phyloP scores from a whole-genome alignment of 1,140 invertebrate species.

The Drosophila sulfurigaster region DNA sequence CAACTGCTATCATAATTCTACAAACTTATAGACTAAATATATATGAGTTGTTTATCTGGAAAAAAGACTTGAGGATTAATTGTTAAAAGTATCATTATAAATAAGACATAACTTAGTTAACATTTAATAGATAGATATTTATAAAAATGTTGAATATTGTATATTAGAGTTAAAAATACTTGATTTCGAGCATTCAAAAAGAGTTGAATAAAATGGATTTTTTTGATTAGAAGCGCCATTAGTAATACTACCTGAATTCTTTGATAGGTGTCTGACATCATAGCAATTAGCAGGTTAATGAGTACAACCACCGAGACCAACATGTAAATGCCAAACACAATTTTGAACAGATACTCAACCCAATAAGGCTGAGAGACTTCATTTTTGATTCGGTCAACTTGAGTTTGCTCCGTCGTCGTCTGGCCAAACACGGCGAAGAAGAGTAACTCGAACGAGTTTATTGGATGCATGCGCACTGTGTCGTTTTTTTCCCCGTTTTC shows the following conservation, averaged over 20 bases:
- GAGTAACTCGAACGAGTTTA: slow-evolving; percentile 97
- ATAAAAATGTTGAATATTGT: slow-evolving; percentile 8
- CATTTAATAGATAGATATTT: slow-evolving; percentile 18
- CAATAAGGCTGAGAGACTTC: slow-evolving; percentile 88
- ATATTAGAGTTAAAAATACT: background rate
- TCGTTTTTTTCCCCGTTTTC: slow-evolving; percentile 84
- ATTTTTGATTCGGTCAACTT: slow-evolving; percentile 85
- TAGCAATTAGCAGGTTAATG: slow-evolving; percentile 99
- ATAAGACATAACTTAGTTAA: slow-evolving; percentile 62
- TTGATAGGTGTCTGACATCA: slow-evolving; percentile 99
- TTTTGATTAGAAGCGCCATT: slow-evolving; percentile 60
- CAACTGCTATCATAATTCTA: background rate
- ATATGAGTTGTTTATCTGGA: slow-evolving; percentile 52
- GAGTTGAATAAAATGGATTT: slow-evolving; percentile 25
- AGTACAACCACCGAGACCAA: slow-evolving; percentile 99
- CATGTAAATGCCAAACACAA: slow-evolving; percentile 97
- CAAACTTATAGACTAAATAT: background rate
- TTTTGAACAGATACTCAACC: slow-evolving; percentile 93
- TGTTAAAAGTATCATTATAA: slow-evolving; percentile 2
- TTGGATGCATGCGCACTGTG: slow-evolving; percentile 94
- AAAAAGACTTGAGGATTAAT: slow-evolving; percentile 65
- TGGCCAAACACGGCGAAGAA: slow-evolving; percentile 99
- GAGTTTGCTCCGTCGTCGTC: slow-evolving; percentile 93
- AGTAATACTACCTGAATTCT: slow-evolving; percentile 93
- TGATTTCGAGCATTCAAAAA: slow-evolving; percentile 18